phyloP scores from a whole-genome alignment of 2,113 vertebrate species.

The Falcunculus frontatus region DNA sequence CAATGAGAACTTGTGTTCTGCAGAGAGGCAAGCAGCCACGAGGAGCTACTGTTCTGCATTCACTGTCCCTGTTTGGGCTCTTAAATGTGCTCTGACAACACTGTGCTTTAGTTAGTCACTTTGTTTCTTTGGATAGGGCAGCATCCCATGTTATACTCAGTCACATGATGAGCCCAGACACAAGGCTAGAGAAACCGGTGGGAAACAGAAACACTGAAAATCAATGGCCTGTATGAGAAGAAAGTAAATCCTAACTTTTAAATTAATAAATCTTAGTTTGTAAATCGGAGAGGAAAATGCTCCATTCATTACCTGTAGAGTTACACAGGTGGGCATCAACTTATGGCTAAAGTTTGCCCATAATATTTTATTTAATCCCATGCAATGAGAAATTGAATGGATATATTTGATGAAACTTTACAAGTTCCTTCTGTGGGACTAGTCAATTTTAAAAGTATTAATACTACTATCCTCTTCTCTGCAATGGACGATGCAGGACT shows the following conservation, averaged over 20 bases:
- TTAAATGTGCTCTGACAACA: neutral
- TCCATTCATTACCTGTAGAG: neutral
- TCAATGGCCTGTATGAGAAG: neutral
- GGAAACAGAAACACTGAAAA: neutral
- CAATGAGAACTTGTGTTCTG: neutral
- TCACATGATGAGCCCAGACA: neutral
- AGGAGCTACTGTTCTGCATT: neutral
- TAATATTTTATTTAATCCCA: neutral
- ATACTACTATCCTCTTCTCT: neutral
- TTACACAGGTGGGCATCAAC: neutral
- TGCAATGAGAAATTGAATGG: neutral
- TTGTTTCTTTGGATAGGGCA: neutral
- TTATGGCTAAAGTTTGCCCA: neutral
- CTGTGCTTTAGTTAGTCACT: neutral
- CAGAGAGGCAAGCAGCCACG: neutral
- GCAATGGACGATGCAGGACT: constrained; percentile 9
- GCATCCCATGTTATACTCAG: neutral
- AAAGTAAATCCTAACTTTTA: neutral
- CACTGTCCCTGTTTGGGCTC: neutral
- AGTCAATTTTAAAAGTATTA: constrained; percentile 16
- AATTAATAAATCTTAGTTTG: neutral
- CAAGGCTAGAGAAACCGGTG: neutral
- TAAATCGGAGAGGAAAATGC: neutral
- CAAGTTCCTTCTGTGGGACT: neutral
- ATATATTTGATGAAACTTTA: neutral